Evolutionary conservation across 2,113 vertebrate species (phyloP).

Genomic region (Cnemophilus loriae): DNA sequence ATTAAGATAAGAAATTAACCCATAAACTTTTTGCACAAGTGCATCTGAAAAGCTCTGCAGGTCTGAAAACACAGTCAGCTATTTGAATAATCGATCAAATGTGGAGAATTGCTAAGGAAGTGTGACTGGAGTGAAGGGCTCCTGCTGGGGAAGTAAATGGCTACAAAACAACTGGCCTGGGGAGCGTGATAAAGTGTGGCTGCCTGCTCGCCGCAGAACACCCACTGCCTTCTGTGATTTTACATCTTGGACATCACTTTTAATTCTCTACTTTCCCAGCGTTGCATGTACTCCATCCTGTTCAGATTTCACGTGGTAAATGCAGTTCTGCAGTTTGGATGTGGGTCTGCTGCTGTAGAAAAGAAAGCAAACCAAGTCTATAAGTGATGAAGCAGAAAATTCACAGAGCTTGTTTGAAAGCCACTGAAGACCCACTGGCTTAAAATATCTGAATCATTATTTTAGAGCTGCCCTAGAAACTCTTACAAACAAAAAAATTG

Average conservation of each 20-base stretch:
- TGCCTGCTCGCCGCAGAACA: neutral
- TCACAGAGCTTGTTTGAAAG: neutral
- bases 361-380: neutral
- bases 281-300: neutral
- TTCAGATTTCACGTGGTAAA: neutral
- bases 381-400: neutral
- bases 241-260: neutral
- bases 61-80: neutral
- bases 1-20: neutral
- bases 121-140: neutral
- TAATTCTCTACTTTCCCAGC: neutral
- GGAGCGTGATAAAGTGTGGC: neutral
- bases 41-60: neutral
- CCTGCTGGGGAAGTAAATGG: neutral
- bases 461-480: neutral
- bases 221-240: neutral
- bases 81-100: neutral
- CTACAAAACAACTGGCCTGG: neutral
- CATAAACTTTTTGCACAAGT: neutral
- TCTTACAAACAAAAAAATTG: neutral
- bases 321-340: neutral
- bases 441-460: neutral
- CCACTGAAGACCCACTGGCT: neutral
- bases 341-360: neutral
- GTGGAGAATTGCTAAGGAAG: neutral